Base-by-base conservation (phyloP, 2,113 vertebrate species). In the Hippocampus abdominalis region DNA sequence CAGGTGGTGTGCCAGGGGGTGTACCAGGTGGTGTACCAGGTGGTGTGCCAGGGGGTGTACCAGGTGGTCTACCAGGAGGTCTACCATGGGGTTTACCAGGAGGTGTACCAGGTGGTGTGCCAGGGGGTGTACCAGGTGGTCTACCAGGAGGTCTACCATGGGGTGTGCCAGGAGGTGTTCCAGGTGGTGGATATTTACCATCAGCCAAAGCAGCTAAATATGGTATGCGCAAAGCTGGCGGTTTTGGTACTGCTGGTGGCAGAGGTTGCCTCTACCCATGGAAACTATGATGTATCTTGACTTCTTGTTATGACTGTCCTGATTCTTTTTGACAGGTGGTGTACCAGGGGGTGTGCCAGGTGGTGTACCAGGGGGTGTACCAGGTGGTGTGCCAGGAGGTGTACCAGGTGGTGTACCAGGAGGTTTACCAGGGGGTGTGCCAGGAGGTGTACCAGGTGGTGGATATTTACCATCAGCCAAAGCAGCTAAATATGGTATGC, bases 131-230 rank as follows among this genome's bases (percentile, higher is more conserved):
- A 46, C 75, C 79, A 69, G 75, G 75, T 8, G 81, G 75, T 0
- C 70, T 73, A 0, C 77, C 81, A 16, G 76, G 76, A 0, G 77
- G 69, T 0, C 82, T 85, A 8, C 80, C 81, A 0, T 80, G 81
- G 7, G 81, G 65, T 13, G 1, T 16, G 16, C 60, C 60, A 36
- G 60, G 57, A 12, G 57, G 59, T 20, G 18, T 61, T 39, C 59
- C 16, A 39, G 32, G 32, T 39, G 29, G 53, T 54, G 46, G 16
- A 54, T 54, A 54, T 54, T 23, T 39, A n/a, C 49, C 42, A 13
- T 44, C 42, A 44, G 29, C 66, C 32, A 68, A 56, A 68, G 32
- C 49, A 39, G 49, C 66, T 54, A 68, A 68, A 54, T 68, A 68
- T 39, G 66, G 66, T 68, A 54, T 2, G 32, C 4, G 15, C 27